phyloP scores from a whole-genome alignment of 2,888 invertebrate genomes.

The Trimorus sp. region DNA sequence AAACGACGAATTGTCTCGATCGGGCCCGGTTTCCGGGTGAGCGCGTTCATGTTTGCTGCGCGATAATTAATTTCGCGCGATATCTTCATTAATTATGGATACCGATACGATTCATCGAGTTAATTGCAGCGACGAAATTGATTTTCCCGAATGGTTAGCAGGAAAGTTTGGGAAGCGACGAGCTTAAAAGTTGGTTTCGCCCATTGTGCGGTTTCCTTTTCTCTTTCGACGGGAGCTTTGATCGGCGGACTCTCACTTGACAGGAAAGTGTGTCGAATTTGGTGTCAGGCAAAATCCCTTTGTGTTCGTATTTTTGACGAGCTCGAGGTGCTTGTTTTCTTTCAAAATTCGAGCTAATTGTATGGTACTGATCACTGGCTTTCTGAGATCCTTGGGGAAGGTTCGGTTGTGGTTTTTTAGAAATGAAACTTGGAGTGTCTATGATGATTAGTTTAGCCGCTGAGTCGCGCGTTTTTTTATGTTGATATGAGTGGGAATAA shows the following conservation, averaged over 20 bases:
- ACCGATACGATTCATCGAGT: slow-evolving; percentile 4
- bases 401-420: too few relatives aligned
- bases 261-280: slow-evolving; percentile 42
- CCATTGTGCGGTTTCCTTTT: background rate
- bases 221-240: slow-evolving; percentile 8
- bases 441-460: too few relatives aligned
- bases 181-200: background rate
- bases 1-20: slow-evolving; percentile 49
- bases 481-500: too few relatives aligned
- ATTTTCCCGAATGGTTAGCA: too few relatives aligned
- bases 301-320: slow-evolving; percentile 16
- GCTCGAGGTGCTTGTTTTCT: slow-evolving; percentile 4
- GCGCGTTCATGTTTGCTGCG: slow-evolving; percentile 4
- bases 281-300: slow-evolving; percentile 21
- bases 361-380: background rate
- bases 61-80: slow-evolving; percentile 31
- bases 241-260: slow-evolving; percentile 29
- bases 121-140: slow-evolving; percentile 11
- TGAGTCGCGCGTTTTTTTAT: too few relatives aligned
- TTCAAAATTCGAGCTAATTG: slow-evolving; percentile 16
- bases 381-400: background rate
- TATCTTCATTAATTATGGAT: slow-evolving; percentile 39
- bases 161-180: slow-evolving; percentile 2
- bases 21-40: slow-evolving; percentile 36
- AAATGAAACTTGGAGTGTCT: background rate